These are phyloP conservation scores for Progne subis DNA, from an alignment of 2,113 vertebrate genomes.

Conservation along the genomic window DNA sequence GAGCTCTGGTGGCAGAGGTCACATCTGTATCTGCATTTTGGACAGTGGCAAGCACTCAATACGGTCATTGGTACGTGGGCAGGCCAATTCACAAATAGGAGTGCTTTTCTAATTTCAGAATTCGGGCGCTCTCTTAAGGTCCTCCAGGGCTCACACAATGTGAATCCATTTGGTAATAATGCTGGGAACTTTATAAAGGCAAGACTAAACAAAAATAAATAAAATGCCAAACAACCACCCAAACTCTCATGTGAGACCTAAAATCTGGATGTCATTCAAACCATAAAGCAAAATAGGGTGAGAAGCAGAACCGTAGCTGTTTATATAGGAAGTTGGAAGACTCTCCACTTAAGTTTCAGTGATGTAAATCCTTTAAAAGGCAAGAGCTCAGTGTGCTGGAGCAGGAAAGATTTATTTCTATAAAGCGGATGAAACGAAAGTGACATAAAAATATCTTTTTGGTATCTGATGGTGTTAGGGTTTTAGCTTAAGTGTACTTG, in stretches of 20 bases:
- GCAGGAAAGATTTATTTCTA: not conserved
- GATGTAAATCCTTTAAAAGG: not conserved
- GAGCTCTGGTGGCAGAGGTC: not conserved
- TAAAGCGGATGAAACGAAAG: not conserved
- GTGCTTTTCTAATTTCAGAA: not conserved
- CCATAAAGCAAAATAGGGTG: not conserved
- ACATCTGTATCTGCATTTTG: not conserved
- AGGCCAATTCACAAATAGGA: not conserved
- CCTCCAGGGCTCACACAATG: not conserved
- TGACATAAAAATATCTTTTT: not conserved
- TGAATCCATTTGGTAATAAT: not conserved
- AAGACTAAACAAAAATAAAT: not conserved
- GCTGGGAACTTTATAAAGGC: not conserved
- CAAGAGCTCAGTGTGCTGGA: not conserved
- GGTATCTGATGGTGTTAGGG: not conserved
- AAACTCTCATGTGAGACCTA: not conserved
- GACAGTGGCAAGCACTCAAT: not conserved
- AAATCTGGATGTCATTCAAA: not conserved
- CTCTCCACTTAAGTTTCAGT: not conserved
- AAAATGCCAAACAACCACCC: not conserved
- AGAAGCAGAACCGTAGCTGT: not conserved
- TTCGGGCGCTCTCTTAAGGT: not conserved
- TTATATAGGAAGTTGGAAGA: not conserved
- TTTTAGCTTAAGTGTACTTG: not conserved
- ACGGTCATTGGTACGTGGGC: not conserved